Conservation (phyloP, 2,888 invertebrate genomes). For the Prosapia bicincta region DNA sequence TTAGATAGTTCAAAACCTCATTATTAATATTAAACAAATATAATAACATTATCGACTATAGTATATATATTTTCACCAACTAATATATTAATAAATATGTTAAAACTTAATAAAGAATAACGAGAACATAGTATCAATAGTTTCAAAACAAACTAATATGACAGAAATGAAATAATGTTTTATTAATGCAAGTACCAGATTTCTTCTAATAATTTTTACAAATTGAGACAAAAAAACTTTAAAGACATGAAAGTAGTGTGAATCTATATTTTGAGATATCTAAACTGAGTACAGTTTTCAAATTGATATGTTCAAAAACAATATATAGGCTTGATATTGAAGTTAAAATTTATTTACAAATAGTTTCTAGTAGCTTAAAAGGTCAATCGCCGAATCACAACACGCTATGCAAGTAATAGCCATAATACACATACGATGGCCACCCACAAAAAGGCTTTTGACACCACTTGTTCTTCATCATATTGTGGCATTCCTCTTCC, state of each 20-base stretch:
- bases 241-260: not conserved
- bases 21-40: not conserved
- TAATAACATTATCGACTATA: not conserved
- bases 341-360: not conserved
- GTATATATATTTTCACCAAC: no score
- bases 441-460: slow-evolving; percentile 90
- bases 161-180: not conserved
- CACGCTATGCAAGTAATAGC: slow-evolving; percentile 77
- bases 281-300: not conserved
- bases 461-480: slow-evolving; percentile 88
- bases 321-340: not conserved
- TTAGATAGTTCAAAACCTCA: not conserved
- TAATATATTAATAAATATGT: not conserved
- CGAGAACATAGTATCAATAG: not conserved
- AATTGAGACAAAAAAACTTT: not conserved
- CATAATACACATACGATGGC: slow-evolving; percentile 88
- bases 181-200: not conserved
- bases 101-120: not conserved
- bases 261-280: no score
- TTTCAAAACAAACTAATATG: not conserved
- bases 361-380: not conserved
- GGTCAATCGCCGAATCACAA: not conserved
- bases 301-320: not conserved
- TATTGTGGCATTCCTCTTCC: slow-evolving; percentile 82
- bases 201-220: not conserved